phyloP scores from a whole-genome alignment of 2,797 vertebrate species.

The Hydrocynus forskahlii region DNA sequence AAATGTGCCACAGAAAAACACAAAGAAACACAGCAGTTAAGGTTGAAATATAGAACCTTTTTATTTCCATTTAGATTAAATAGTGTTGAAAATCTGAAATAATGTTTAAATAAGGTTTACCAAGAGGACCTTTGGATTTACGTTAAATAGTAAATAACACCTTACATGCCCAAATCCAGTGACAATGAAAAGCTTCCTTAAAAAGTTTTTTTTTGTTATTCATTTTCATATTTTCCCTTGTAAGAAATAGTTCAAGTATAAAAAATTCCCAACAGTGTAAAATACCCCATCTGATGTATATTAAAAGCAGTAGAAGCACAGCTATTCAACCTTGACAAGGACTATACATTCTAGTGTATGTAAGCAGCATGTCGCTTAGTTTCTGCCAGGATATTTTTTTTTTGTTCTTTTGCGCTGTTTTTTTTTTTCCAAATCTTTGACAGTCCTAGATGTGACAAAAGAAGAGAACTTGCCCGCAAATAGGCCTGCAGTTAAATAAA shows the following conservation, averaged over 20 bases:
- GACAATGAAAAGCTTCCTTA: slow-evolving; percentile 92
- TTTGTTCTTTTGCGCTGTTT: slow-evolving; percentile 48
- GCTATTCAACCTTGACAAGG: slow-evolving; percentile 89
- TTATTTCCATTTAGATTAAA: slow-evolving; percentile 92
- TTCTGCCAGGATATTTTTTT: slow-evolving; percentile 67
- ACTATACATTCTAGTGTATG: slow-evolving; percentile 88
- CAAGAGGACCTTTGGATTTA: slow-evolving; percentile 90
- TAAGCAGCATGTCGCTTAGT: slow-evolving; percentile 88
- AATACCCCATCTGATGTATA: slow-evolving; percentile 93
- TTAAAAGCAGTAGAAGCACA: slow-evolving; percentile 94
- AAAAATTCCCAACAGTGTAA: slow-evolving; percentile 99
- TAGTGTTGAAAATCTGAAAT: slow-evolving; percentile 91
- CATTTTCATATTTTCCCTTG: slow-evolving; percentile 97
- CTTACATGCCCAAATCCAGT: slow-evolving; percentile 93
- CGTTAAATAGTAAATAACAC: slow-evolving; percentile 85
- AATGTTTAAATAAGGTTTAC: slow-evolving; percentile 83
- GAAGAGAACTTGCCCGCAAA: slow-evolving; percentile 72
- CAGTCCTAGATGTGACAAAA: slow-evolving; percentile 74
- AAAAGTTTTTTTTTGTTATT: slow-evolving; percentile 77
- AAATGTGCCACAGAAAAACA: slow-evolving; percentile 25
- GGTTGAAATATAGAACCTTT: slow-evolving; percentile 78
- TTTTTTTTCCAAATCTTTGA: slow-evolving; percentile 55
- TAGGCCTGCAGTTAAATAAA: slow-evolving; percentile 81
- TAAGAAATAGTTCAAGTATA: slow-evolving; percentile 99
- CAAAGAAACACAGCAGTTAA: slow-evolving; percentile 54